phyloP scores from a whole-genome alignment of 2,888 invertebrate genomes.

The Beris morrisii region DNA sequence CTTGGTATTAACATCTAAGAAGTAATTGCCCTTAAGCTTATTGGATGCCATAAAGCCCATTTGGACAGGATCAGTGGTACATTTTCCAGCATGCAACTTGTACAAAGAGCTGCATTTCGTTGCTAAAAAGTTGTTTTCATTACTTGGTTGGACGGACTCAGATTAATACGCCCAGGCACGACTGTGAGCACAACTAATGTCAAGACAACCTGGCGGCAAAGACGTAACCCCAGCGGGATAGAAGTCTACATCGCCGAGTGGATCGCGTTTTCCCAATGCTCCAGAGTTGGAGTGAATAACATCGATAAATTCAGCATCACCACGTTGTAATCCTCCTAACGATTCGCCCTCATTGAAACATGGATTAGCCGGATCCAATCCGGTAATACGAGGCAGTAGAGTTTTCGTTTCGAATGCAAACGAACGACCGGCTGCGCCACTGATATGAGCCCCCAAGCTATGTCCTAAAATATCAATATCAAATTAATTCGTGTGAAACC shows the following conservation, averaged over 20 bases:
- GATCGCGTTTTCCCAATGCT: constrained; percentile 48
- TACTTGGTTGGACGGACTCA: constrained; percentile 48
- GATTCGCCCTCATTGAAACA: constrained; percentile 50
- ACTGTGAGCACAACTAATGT: constrained; percentile 48
- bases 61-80: constrained; percentile 44
- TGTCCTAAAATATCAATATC: constrained; percentile 45
- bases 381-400: constrained; percentile 50
- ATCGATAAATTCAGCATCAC: constrained; percentile 52
- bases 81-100: constrained; percentile 45
- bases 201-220: constrained; percentile 48
- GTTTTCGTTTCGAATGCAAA: constrained; percentile 47
- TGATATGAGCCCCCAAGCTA: constrained; percentile 53
- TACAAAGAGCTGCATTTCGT: constrained; percentile 46
- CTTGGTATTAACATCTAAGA: constrained; percentile 47
- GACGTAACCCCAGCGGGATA: constrained; percentile 50
- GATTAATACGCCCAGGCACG: constrained; percentile 50
- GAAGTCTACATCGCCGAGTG: constrained; percentile 51
- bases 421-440: constrained; percentile 49
- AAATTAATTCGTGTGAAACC: background rate
- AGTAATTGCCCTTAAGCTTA: constrained; percentile 50
- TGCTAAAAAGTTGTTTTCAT: constrained; percentile 47
- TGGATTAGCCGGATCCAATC: constrained; percentile 53
- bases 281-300: constrained; percentile 51
- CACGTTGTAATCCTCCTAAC: constrained; percentile 46
- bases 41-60: constrained; percentile 51